Percentiles rank a stretch among this genome's conserved stretches.
phyloP scores from a whole-genome alignment of 2,797 vertebrate genomes.

The Spinus olivaceus region DNA sequence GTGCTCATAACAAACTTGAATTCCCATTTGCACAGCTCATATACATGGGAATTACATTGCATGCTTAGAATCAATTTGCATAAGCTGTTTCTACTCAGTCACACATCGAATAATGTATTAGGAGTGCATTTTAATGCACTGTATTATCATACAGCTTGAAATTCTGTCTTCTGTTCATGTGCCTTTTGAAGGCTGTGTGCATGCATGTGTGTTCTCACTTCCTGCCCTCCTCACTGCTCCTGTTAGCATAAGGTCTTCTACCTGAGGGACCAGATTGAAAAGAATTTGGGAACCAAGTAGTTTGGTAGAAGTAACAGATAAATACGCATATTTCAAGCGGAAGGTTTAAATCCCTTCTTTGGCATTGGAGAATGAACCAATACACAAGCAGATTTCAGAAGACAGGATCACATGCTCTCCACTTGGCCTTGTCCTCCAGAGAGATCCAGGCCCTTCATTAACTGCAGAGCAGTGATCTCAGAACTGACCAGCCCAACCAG shows the following conservation, averaged over 20 bases:
- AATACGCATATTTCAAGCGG: neutral
- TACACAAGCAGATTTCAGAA: neutral
- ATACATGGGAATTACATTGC: conserved; percentile 16
- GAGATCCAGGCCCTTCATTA: conserved; percentile 2
- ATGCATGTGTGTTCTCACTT: neutral
- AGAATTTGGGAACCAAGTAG: neutral
- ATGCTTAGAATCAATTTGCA: conserved; percentile 43
- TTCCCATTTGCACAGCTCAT: conserved; percentile 42
- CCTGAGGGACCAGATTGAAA: neutral
- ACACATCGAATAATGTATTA: conserved; percentile 52
- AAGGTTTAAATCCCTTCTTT: neutral
- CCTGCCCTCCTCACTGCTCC: neutral
- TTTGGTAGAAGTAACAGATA: neutral
- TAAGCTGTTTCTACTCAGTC: conserved; percentile 34
- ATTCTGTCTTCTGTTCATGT: neutral
- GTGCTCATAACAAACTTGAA: conserved; percentile 41
- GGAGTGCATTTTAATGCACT: conserved; percentile 23
- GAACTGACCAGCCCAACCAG: neutral
- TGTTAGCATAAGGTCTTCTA: neutral
- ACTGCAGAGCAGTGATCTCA: conserved; percentile 5
- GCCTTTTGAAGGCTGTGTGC: neutral
- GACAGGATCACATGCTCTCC: neutral
- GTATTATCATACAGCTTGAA: neutral
- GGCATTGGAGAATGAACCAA: neutral
- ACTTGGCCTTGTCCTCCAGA: neutral